Base-by-base conservation (phyloP, 2,888 invertebrate genomes). In the Drepanosiphum platanoidis region DNA sequence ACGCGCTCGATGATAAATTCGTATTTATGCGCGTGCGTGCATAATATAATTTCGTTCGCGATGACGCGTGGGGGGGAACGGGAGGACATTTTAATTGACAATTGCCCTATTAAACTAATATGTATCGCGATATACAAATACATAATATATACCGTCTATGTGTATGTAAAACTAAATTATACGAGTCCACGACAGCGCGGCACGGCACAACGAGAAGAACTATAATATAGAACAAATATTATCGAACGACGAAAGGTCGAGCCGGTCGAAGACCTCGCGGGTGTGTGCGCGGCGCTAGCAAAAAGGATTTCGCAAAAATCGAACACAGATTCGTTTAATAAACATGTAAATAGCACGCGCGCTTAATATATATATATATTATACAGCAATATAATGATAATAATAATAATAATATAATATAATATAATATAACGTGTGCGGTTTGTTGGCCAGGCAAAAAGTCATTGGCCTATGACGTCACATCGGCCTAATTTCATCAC, bases 401-500 rank as follows among this genome's bases (percentile, higher is more conserved):
- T n/a, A n/a, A n/a, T n/a, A n/a, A n/a, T n/a, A 9, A 30, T 30
- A 30, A 52, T 34, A 52, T 52, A 46, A 46, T 80, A 80, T 39
- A 58, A 39, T 71, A 39, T 39, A n/a, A 36, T 27, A 36, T 13
- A 68, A 46, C 27, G 80, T 39, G 58, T 58, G 75, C 68, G 66
- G 75, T 77, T 77, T 77, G 64, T 83, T 75, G 75, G 75, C 68
- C 75, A 30, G 84, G 84, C 75, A 8, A 66, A 84, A 84, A 84
- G 84, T 84, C 84, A 84, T 84, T 84, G 84, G 84, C 84, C 84
- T 75, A 84, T 84, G 84, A 84, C 84, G 84, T 84, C 84, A 84
- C 22, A 58, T 36, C 77, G 84, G 84, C 84, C 84, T 84, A 84
- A 77, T 84, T 84, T 84, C 84, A 84, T 77, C 84, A 84, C 77